Evolutionary conservation across 2,888 invertebrate species (phyloP).

Genomic region (Callyntrura guangdongensis): DNA sequence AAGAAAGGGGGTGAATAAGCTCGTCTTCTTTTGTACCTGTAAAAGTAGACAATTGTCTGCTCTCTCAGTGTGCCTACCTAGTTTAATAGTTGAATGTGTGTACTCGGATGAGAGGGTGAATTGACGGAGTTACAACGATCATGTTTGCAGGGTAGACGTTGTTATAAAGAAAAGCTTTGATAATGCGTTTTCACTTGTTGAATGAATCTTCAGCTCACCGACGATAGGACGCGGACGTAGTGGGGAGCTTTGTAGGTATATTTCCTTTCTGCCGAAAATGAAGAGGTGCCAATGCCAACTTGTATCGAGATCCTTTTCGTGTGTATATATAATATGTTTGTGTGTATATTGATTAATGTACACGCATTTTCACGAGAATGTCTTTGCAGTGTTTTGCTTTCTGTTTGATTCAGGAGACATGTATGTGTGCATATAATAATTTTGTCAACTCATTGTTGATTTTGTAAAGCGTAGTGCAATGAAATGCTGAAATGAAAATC

Average conservation of each 20-base stretch:
- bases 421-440: not conserved
- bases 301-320: not conserved
- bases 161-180: slow-evolving; percentile 14
- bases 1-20: slow-evolving; percentile 72
- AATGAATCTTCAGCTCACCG: slow-evolving; percentile 35
- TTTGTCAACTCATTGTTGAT: slow-evolving; percentile 30
- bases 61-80: not conserved
- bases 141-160: too few species aligned
- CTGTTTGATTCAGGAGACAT: not conserved
- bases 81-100: not conserved
- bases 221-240: not conserved
- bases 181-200: slow-evolving; percentile 70
- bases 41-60: slow-evolving; percentile 33
- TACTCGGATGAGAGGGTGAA: slow-evolving; percentile 55
- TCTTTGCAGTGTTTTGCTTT: slow-evolving; percentile 36
- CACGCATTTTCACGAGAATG: not conserved
- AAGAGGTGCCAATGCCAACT: not conserved
- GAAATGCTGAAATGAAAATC: not conserved
- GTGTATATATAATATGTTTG: not conserved
- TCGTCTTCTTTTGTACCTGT: slow-evolving; percentile 19
- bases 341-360: not conserved
- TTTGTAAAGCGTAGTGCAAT: not conserved
- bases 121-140: not conserved
- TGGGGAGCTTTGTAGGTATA: too few species aligned
- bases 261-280: not conserved